Percentiles rank a stretch among this genome's conserved stretches.
These are phyloP conservation scores for Hippocampus comes DNA, from an alignment of 2,113 vertebrate genomes.

Conservation along the genomic window DNA sequence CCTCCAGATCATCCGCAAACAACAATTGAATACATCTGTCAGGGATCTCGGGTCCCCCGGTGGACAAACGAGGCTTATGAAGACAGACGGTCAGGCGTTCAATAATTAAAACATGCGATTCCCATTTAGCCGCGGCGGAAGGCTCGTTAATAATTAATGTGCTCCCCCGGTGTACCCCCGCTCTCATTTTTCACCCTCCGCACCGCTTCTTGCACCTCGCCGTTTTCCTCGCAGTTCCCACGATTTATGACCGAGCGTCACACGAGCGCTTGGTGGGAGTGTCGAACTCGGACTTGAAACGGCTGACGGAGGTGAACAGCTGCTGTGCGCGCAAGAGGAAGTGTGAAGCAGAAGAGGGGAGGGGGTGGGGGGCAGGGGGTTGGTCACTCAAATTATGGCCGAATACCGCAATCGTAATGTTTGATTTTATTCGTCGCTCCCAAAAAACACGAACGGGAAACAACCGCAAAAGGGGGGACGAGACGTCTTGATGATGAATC, in stretches of 20 bases:
- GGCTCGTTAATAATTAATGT: constrained; percentile 74
- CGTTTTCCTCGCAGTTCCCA: constrained; percentile 5
- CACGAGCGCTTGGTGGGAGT: constrained; percentile 49
- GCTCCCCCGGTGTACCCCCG: constrained; percentile 46
- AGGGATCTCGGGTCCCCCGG: constrained; percentile 37
- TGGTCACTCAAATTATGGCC: no score
- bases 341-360: neutral
- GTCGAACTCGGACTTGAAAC: constrained; percentile 27
- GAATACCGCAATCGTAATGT: no score
- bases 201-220: neutral
- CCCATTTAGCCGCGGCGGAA: constrained; percentile 66
- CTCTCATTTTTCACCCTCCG: constrained; percentile 42
- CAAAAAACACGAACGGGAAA: neutral
- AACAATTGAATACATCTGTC: constrained; percentile 56
- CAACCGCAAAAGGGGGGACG: neutral
- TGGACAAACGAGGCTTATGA: constrained; percentile 48
- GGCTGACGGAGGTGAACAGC: neutral
- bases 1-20: constrained; percentile 46
- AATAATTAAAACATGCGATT: constrained; percentile 80
- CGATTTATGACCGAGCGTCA: constrained; percentile 47
- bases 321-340: neutral
- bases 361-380: no score
- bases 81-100: constrained; percentile 71
- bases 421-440: neutral
- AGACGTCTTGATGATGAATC: constrained; percentile 36